phyloP scores from a whole-genome alignment of 2,113 vertebrate genomes.

The Condylura cristata region DNA sequence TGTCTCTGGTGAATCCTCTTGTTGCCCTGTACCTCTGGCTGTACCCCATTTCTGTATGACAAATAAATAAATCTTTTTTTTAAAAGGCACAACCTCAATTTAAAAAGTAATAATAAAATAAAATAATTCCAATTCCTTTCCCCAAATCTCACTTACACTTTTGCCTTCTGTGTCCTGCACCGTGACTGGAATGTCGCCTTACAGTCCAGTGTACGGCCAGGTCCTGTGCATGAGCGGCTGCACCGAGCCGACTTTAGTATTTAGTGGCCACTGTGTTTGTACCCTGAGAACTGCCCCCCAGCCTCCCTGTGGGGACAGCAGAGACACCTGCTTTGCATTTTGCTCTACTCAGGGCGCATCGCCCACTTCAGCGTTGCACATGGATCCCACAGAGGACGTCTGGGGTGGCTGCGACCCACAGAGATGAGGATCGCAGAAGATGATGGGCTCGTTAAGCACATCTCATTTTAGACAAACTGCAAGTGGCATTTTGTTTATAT shows the following conservation, averaged over 20 bases:
- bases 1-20: no score
- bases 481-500: conserved; percentile 90
- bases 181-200: background rate
- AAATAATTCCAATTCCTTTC: background rate
- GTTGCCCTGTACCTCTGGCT: no score
- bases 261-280: background rate
- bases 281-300: background rate
- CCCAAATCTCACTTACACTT: background rate
- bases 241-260: background rate
- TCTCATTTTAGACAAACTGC: conserved; percentile 89
- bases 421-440: conserved; percentile 83
- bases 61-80: no score
- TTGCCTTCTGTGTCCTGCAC: background rate
- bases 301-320: conserved; percentile 38
- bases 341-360: conserved; percentile 50
- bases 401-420: conserved; percentile 80
- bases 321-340: conserved; percentile 78
- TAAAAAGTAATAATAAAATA: no score
- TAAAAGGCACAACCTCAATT: no score
- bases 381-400: conserved; percentile 76
- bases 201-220: background rate
- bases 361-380: conserved; percentile 73
- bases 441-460: conserved; percentile 88
- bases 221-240: background rate
- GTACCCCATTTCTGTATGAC: no score